Percentiles rank a stretch among this genome's conserved stretches.
phyloP scores from a whole-genome alignment of 2,888 invertebrate genomes.

The Ormia ochracea region DNA sequence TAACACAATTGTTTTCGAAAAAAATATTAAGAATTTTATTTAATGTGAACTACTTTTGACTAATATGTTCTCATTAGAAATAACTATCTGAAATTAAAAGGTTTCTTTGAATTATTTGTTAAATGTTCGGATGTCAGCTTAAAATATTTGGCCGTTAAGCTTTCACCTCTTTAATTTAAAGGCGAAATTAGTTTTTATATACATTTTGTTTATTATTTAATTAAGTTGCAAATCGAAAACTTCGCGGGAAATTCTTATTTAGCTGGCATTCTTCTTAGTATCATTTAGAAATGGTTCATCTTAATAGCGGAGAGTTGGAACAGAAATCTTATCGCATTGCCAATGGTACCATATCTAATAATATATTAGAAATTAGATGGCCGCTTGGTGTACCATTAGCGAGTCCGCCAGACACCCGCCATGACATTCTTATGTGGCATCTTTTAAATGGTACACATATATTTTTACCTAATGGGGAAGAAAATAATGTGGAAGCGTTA shows the following conservation, averaged over 20 bases:
- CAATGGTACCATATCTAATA: slow-evolving; percentile 78
- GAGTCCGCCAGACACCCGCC: slow-evolving; percentile 83
- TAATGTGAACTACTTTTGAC: too few relatives aligned
- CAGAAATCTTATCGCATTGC: slow-evolving; percentile 75
- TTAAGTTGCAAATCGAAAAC: not conserved
- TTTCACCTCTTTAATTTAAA: too few relatives aligned
- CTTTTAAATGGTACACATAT: slow-evolving; percentile 90
- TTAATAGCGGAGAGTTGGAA: slow-evolving; percentile 72
- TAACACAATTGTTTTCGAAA: too few relatives aligned
- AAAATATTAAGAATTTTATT: too few relatives aligned
- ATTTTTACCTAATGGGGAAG: slow-evolving; percentile 88
- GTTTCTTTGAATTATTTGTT: not conserved
- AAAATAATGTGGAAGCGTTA: slow-evolving; percentile 82
- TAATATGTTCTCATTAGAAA: not conserved
- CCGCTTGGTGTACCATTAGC: slow-evolving; percentile 84
- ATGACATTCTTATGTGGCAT: slow-evolving; percentile 91
- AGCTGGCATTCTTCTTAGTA: slow-evolving; percentile 71
- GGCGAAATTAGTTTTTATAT: too few relatives aligned
- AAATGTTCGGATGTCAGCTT: too few relatives aligned
- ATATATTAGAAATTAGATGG: slow-evolving; percentile 81
- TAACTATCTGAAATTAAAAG: not conserved
- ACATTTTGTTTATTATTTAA: not conserved
- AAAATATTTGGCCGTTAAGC: too few relatives aligned
- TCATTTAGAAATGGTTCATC: slow-evolving; percentile 77
- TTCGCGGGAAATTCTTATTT: not conserved